Base-by-base conservation (phyloP, 2,797 vertebrate genomes). In the Artibeus lituratus region DNA sequence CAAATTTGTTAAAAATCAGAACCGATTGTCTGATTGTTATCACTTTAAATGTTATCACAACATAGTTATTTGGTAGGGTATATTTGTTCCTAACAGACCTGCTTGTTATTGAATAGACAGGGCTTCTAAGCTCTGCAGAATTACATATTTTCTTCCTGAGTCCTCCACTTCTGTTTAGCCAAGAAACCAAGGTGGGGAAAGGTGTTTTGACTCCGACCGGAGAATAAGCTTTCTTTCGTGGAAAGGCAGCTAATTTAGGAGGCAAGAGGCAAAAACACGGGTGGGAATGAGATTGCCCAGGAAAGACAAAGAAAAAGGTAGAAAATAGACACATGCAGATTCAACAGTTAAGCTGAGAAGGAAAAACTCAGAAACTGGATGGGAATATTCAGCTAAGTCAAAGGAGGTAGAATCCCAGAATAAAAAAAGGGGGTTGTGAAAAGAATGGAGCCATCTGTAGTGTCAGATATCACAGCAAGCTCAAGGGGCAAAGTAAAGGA, bases 1-100 rank as follows among this genome's bases (percentile, higher is more conserved):
- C 69, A 81, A 65, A 78, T 91, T 78, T 70, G 80, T 53, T 90
- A 96, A 93, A 78, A 72, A 24, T 70, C 87, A 42, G 37, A 96
- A 70, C 19, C 5, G 37, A 69, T 62, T 74, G 7, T 90, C 65
- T 62, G 39, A n/a, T n/a, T n/a, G 1, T 70, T 62, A 47, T 93
- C 42, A n/a, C 35, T 82, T 95, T 87, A 51, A 49, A 70, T 6
- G 26, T 12, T 69, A 42, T 87, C 29, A 67, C 18, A 49, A 59
- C 42, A 51, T 18, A n/a, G 42, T 81, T 73, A 55, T 72, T 91
- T 92, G 78, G 35, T 73, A 86, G 76, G 6, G 10, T 85, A 78
- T 93, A 44, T 39, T 57, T 16, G 82, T 69, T 84, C 22, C 18
- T 73, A 85, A 47, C 37, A 73, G 29, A 73, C 51, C 81, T 78